These are phyloP conservation scores for Ceyx melanurus DNA, from an alignment of 2,113 vertebrate species.

Conservation along the genomic window DNA sequence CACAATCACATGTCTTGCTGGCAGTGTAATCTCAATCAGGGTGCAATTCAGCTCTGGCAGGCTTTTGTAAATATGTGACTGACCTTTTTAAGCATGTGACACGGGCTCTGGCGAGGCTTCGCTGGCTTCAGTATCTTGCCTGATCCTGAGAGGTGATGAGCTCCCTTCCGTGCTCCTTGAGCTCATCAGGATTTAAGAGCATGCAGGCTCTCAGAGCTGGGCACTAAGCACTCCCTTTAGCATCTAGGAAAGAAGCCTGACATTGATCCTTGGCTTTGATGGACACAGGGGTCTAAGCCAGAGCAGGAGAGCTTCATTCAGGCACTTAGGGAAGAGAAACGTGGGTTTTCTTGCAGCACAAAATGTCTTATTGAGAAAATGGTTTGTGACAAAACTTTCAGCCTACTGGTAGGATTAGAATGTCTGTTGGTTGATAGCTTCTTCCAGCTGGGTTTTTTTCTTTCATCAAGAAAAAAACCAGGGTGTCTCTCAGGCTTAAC, in stretches of 20 bases:
- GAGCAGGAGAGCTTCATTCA: neutral
- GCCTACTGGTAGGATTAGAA: neutral
- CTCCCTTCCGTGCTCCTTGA: neutral
- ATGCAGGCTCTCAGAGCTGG: neutral
- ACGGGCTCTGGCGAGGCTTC: neutral
- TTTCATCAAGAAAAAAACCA: neutral
- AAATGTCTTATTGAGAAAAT: neutral
- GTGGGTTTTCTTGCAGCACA: neutral
- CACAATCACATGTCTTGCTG: neutral
- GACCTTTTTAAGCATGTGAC: neutral
- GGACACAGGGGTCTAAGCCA: neutral
- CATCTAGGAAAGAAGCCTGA: neutral
- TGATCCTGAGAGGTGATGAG: neutral
- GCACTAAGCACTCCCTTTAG: neutral
- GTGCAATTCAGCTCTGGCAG: neutral
- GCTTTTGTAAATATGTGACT: neutral
- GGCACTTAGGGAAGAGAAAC: neutral
- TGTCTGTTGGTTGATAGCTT: neutral
- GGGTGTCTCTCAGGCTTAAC: accelerated
- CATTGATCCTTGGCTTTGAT: neutral
- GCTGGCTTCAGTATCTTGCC: neutral
- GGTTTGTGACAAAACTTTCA: neutral
- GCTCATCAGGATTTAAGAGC: neutral
- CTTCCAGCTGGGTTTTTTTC: neutral
- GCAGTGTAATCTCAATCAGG: neutral